Base-by-base conservation (phyloP, 2,113 vertebrate species). In the Gymnobelideus leadbeateri region DNA sequence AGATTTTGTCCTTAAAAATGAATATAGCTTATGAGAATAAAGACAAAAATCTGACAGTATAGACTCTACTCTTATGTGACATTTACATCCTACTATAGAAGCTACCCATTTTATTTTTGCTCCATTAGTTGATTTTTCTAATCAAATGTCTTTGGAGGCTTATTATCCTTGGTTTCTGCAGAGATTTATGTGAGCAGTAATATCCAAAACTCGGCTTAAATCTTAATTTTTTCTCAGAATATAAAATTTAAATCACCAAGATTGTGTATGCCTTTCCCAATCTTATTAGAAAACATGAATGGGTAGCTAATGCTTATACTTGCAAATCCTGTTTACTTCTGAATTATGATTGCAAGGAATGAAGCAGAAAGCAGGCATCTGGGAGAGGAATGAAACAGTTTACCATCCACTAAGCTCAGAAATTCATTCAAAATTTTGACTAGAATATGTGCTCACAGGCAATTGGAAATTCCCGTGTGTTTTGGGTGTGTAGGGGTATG, bases 211-310 rank as follows among this genome's bases (percentile, higher is more conserved):
- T 84, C 14, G 23, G 2, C 6, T 43, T 84, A 84, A 84, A n/a
- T 5, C 19, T 23, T 43, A 84, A 37, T 84, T 43, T 84, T 77
- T 84, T 23, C 68, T 23, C 68, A 84, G n/a, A 23, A 84, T 84
- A 84, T 43, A 84, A 84, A 84, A 84, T 84, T 84, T 84, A 84
- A 43, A 84, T 43, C n/a, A 43, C 68, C 37, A 84, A 84, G n/a
- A 84, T 84, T 84, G 43, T 84, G 68, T 21, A 84, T 84, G 68
- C 7, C 68, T 84, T 14, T 77, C 68, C 43, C 68, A 84, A 84
- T 84, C 68, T 84, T 84, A 43, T 84, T 84, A 84, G 68, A 84
- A 84, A 84, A 84, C 68, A 84, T 84, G 68, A n/a, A 84, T 84
- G 6, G 7, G 19, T 84, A 19, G 7, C 16, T 43, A 84, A 84